Conservation (phyloP, 2,797 vertebrate genomes). For the Selene dorsalis region DNA sequence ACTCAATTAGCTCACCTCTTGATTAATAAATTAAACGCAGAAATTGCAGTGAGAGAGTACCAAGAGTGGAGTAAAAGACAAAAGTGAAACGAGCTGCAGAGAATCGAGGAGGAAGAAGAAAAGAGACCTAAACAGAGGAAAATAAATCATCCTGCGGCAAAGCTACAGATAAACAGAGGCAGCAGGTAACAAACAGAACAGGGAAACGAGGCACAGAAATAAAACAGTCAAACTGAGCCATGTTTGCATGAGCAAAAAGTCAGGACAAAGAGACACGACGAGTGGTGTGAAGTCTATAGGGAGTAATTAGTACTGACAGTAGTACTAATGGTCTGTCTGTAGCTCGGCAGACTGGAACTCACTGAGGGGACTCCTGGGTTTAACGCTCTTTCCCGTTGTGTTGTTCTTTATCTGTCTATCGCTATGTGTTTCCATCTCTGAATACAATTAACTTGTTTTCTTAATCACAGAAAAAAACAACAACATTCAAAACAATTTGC, state of each 20-base stretch:
- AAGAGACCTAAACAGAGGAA: neutral
- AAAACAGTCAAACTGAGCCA: constrained; percentile 35
- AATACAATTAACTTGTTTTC: constrained; percentile 20
- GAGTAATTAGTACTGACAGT: constrained; percentile 74
- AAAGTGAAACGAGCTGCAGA: neutral
- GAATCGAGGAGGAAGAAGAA: constrained; percentile 7
- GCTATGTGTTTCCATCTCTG: neutral
- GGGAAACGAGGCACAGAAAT: constrained; percentile 18
- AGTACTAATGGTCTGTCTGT: constrained; percentile 74
- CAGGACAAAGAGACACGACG: constrained; percentile 16
- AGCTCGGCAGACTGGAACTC: constrained; percentile 61
- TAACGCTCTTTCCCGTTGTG: constrained; percentile 13
- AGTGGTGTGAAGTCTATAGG: constrained; percentile 50
- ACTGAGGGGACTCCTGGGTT: constrained; percentile 52
- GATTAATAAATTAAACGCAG: neutral
- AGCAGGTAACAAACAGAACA: constrained; percentile 48
- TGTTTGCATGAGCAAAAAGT: constrained; percentile 36
- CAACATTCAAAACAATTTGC: constrained; percentile 8
- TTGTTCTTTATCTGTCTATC: constrained; percentile 25
- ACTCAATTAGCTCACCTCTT: constrained; percentile 11
- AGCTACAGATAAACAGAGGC: constrained; percentile 13
- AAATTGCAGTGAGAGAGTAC: neutral
- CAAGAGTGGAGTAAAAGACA: neutral
- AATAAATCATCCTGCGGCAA: constrained; percentile 19
- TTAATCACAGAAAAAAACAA: constrained; percentile 6